Base-by-base conservation (phyloP, 2,113 vertebrate genomes). In the Pomatorhinus ruficollis region DNA sequence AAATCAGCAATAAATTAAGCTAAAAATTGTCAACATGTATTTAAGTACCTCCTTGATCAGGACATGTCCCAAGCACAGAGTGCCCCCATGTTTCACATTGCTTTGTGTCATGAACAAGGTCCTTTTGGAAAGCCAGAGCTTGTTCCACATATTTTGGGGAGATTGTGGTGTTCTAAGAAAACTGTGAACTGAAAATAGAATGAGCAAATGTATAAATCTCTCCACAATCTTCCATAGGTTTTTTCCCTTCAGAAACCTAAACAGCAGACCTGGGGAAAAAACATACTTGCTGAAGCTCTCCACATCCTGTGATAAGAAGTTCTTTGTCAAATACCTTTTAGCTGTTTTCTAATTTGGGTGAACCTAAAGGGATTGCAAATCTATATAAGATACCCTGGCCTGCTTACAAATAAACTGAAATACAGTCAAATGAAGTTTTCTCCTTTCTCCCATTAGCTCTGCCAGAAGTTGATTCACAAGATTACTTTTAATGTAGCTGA, bases 131-230 rank as follows among this genome's bases (percentile, higher is more conserved):
- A 74, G n/a, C 23, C 64, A 40, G 16, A 49, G 7, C 18, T 71
- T 35, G 7, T 69, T 86, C 10, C 23, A 0, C 7, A 0, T 61
- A 6, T 81, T 5, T 25, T 77, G 21, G 1, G n/a, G 24, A 39
- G 11, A 49, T 28, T 23, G 12, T 47, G 25, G 9, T 88, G 4
- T 56, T 66, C 25, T 30, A 18, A 60, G 49, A 50, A 37, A 76
- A 37, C 2, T 23, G 5, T 31, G 39, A 91, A 49, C 31, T 78
- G 37, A 37, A 86, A 83, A 19, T 17, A 56, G 31, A 81, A 33
- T 4, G 49, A 45, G 27, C 11, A 70, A 54, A 56, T 50, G 12
- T 13, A 11, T 50, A 39, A 12, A 30, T 50, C 23, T 68, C 20
- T 47, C 4, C 14, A 53, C 12, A 78, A 4, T 2, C 45, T 47